These are phyloP conservation scores for Chloebia gouldiae DNA, from an alignment of 2,113 vertebrate species.

Conservation along the genomic window DNA sequence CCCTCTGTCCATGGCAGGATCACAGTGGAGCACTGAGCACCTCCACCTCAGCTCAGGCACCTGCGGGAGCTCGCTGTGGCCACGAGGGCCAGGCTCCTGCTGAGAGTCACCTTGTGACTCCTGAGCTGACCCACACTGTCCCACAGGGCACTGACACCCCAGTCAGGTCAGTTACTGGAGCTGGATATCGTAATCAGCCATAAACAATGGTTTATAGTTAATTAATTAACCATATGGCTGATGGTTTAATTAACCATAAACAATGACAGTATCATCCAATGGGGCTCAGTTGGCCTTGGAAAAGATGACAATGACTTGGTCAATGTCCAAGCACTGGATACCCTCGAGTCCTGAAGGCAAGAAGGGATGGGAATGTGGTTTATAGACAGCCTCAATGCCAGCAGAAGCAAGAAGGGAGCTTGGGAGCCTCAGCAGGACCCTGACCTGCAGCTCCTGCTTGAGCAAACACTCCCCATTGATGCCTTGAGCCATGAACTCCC, in stretches of 20 bases:
- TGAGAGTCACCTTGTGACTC: rapidly evolving
- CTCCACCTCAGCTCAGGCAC: background rate
- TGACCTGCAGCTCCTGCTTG: background rate
- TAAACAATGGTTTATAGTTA: background rate
- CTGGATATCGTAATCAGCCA: background rate
- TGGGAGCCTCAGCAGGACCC: background rate
- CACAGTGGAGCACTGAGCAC: background rate
- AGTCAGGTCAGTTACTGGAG: background rate
- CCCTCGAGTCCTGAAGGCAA: background rate
- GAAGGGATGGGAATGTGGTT: background rate
- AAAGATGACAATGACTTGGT: background rate
- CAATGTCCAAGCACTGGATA: background rate
- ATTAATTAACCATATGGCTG: background rate
- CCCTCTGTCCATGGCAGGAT: background rate
- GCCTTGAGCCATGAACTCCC: background rate
- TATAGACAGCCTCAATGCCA: rapidly evolving
- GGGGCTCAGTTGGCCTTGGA: background rate
- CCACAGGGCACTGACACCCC: background rate
- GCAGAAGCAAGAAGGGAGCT: background rate
- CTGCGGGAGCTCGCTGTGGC: rapidly evolving
- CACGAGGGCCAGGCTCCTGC: rapidly evolving
- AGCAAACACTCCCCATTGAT: background rate
- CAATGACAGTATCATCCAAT: too few relatives aligned
- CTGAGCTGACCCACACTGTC: background rate
- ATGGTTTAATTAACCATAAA: background rate